phyloP scores from a whole-genome alignment of 2,888 invertebrate genomes.

The Lydus trimaculatus region DNA sequence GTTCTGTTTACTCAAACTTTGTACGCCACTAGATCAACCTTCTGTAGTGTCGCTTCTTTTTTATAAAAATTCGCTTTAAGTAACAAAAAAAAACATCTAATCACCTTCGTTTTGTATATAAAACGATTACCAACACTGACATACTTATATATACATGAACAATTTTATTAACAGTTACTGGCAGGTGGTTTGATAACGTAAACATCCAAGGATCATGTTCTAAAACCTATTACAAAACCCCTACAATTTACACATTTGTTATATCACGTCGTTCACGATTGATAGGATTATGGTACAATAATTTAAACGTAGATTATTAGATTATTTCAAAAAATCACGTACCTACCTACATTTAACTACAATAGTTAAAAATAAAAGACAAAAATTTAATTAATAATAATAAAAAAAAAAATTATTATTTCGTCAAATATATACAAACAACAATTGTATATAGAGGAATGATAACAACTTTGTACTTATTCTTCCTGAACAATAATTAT shows the following conservation, averaged over 20 bases:
- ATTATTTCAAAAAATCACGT: background rate
- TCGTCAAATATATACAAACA: background rate
- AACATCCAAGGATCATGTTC: background rate
- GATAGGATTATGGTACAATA: background rate
- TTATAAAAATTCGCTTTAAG: background rate
- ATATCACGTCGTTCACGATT: background rate
- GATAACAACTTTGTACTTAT: background rate
- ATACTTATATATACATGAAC: background rate
- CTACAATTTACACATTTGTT: constrained; percentile 1
- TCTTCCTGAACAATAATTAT: background rate
- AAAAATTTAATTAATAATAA: too few relatives aligned
- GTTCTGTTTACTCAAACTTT: too few relatives aligned
- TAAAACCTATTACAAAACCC: background rate
- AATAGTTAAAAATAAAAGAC: background rate
- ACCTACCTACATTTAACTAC: background rate
- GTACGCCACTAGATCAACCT: too few relatives aligned
- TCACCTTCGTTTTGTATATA: too few relatives aligned
- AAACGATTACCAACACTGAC: too few relatives aligned
- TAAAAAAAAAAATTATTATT: background rate
- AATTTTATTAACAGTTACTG: background rate
- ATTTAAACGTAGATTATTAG: background rate
- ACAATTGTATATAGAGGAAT: background rate
- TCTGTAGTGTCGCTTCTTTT: too few relatives aligned
- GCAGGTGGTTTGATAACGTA: background rate
- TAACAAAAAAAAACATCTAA: background rate